These are phyloP conservation scores for Saguinus imperator DNA, from an alignment of 2,113 vertebrate genomes.

Conservation along the genomic window DNA sequence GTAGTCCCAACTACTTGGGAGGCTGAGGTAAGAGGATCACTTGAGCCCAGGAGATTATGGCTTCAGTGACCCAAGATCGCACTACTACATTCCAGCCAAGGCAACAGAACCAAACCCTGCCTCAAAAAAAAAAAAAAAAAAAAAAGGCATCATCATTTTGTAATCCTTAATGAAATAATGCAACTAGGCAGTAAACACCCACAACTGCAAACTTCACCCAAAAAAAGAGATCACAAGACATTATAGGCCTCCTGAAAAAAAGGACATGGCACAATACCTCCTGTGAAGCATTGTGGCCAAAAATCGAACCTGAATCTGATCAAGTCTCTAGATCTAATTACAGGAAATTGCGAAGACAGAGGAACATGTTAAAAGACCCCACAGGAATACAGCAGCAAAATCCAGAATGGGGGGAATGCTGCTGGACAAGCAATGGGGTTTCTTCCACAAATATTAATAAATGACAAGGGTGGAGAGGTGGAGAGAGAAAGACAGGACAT, in stretches of 20 bases:
- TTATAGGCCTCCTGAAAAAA: not conserved
- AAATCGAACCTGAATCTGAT: not conserved
- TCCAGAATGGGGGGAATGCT: not conserved
- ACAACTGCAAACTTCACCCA: not conserved
- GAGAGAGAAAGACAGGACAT: too few species aligned
- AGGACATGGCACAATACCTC: not conserved
- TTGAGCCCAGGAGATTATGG: too few species aligned
- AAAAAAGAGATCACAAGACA: not conserved
- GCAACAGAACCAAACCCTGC: too few species aligned
- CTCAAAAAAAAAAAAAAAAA: not conserved
- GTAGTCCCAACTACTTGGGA: too few species aligned
- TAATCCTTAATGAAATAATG: not conserved
- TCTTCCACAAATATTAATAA: not conserved
- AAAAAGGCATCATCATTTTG: not conserved
- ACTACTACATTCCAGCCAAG: too few species aligned
- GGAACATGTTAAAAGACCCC: not conserved
- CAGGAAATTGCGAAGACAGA: constrained; percentile 19
- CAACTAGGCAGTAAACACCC: not conserved
- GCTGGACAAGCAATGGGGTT: not conserved
- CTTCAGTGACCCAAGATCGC: too few species aligned
- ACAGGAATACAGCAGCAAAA: not conserved
- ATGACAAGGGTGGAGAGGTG: not conserved
- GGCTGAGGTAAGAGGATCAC: too few species aligned
- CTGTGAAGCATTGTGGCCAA: not conserved
- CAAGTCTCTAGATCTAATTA: not conserved